Conservation (phyloP, 2,113 vertebrate species). For the Phalacrocorax aristotelis region DNA sequence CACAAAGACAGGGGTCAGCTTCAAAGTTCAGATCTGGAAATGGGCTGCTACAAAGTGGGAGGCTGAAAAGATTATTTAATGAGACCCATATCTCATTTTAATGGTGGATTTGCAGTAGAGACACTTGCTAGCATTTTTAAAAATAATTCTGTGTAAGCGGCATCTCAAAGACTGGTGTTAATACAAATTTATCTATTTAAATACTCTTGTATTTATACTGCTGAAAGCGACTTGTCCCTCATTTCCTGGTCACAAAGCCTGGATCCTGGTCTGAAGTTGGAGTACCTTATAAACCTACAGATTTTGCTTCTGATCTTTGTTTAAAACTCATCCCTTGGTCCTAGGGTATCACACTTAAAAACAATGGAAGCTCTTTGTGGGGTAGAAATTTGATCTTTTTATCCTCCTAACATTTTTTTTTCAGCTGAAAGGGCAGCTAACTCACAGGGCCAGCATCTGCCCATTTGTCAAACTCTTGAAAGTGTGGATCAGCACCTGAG, state of each 20-base stretch:
- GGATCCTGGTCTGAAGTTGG: background rate
- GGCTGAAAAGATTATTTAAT: background rate
- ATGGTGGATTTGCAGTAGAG: background rate
- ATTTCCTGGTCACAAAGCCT: background rate
- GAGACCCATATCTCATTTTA: background rate
- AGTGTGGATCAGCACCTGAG: background rate
- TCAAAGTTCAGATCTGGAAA: slow-evolving; percentile 50
- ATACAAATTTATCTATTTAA: background rate
- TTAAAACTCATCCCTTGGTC: background rate
- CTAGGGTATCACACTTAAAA: background rate
- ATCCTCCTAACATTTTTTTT: background rate
- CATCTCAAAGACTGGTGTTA: background rate
- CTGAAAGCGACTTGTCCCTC: background rate
- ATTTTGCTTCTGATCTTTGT: background rate
- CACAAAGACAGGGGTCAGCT: slow-evolving; percentile 32
- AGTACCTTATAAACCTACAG: background rate
- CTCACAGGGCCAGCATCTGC: background rate
- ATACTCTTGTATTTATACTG: background rate
- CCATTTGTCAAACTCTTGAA: background rate
- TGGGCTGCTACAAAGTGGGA: background rate
- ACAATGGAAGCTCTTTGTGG: background rate
- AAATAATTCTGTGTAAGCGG: background rate
- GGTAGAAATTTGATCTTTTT: background rate
- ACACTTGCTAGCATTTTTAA: background rate
- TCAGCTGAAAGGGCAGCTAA: background rate